Base-by-base conservation (phyloP, 2,888 invertebrate genomes). In the Bhutanitis thaidina region DNA sequence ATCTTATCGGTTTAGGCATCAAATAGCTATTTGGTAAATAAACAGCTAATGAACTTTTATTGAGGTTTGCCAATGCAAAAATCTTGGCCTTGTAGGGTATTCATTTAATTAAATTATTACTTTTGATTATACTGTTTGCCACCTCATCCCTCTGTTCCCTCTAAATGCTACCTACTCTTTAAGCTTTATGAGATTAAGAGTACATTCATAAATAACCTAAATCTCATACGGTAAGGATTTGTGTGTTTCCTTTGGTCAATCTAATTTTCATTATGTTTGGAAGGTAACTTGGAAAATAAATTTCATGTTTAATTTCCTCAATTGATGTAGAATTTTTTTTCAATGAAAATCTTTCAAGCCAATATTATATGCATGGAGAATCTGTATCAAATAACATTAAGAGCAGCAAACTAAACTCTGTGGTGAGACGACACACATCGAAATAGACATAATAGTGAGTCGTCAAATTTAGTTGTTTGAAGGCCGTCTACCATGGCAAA, bases 351-450 rank as follows among this genome's bases (percentile, higher is more conserved):
- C 7, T 13, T 27, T 39, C 40, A 34, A 8, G 36, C 12, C n/a
- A 13, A 13, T 29, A 32, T 40, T 12, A 7, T 44, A 41, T 46
- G 34, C 37, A 44, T 60, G 62, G 64, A 63, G 60, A 62, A 56
- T 69, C 71, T 75, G 74, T 76, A 69, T 75, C 70, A 59, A 60
- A 47, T 60, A 60, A 59, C 50, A 45, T 53, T 54, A 46, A 36
- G 34, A 52, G 37, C 44, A 38, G 30, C 43, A 41, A 15, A 34
- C 38, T 38, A 39, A 39, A 44, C 20, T 37, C 25, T n/a, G 27
- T 52, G 47, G 52, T 38, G 43, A 47, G 37, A 47, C 27, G 37
- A 47, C 52, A 47, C 37, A 41, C 34, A 27, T 25, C 30, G n/a
- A 35, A 48, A 13, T 30, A 35, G 35, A 51, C 35, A 36, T 27